A percentile compares a stretch with the other conserved stretches of the same genome.
Conservation (phyloP, 2,888 invertebrate genomes). For the Sesia apiformis region DNA sequence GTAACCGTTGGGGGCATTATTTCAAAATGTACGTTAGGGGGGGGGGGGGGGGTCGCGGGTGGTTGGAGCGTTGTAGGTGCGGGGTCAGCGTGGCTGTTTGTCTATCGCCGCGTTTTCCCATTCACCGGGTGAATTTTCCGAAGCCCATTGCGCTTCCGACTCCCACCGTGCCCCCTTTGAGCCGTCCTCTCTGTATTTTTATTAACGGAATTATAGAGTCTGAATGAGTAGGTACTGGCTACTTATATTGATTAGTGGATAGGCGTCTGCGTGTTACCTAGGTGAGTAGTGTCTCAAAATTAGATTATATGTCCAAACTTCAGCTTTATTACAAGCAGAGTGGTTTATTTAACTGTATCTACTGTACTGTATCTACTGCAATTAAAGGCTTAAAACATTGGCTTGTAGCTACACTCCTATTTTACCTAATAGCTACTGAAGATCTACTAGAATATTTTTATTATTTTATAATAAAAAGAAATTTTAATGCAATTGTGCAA, state of each 20-base stretch:
- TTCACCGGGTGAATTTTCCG: constrained; percentile 72
- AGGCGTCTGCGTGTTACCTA: background rate
- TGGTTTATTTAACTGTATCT: too few species aligned
- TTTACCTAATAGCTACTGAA: too few species aligned
- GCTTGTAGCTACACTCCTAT: too few species aligned
- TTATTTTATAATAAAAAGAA: too few species aligned
- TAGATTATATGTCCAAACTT: background rate
- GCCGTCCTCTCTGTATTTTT: constrained; percentile 63
- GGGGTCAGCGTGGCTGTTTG: constrained; percentile 66
- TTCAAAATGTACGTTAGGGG: constrained; percentile 62
- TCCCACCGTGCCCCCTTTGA: constrained; percentile 36
- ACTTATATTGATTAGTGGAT: constrained; percentile 63
- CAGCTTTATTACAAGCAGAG: too few species aligned
- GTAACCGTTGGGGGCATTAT: constrained; percentile 53
- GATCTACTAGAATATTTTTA: too few species aligned
- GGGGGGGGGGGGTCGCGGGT: constrained; percentile 14
- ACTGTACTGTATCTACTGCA: too few species aligned
- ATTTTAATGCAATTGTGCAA: too few species aligned
- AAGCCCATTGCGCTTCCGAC: constrained; percentile 61
- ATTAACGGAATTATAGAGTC: constrained; percentile 69
- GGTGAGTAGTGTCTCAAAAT: too few species aligned
- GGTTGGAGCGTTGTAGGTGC: constrained; percentile 11
- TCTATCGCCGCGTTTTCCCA: constrained; percentile 72
- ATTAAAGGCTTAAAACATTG: too few species aligned
- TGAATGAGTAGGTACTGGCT: constrained; percentile 58